A percentile compares a stretch with the other conserved stretches of the same genome.
Conservation (phyloP, 2,888 invertebrate species). For the Cosmopolites sordidus region DNA sequence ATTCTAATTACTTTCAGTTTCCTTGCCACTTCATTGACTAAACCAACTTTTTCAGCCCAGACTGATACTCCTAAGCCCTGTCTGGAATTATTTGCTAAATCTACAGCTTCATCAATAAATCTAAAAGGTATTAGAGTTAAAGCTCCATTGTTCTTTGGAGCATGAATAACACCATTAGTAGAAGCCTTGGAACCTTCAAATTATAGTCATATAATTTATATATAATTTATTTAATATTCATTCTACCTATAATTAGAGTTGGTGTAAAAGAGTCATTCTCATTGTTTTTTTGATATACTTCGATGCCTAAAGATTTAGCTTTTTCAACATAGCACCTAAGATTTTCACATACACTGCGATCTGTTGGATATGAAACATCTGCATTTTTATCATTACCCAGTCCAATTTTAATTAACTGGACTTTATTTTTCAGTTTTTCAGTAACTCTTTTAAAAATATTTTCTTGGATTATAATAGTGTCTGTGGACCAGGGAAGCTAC, state of each 20-base stretch:
- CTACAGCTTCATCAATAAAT: constrained; percentile 54
- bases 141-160: constrained; percentile 31
- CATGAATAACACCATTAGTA: constrained; percentile 32
- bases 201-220: background rate
- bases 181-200: constrained; percentile 28
- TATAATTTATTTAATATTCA: constrained; percentile 2
- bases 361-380: constrained; percentile 48
- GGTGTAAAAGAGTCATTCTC: constrained; percentile 36
- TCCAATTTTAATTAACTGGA: constrained; percentile 35
- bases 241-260: constrained; percentile 39
- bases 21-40: constrained; percentile 53
- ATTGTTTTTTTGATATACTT: constrained; percentile 34
- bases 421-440: constrained; percentile 46
- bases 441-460: constrained; percentile 49
- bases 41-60: constrained; percentile 55
- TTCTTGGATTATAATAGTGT: constrained; percentile 54
- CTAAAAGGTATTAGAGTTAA: constrained; percentile 51
- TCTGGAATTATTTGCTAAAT: constrained; percentile 52
- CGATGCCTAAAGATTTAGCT: constrained; percentile 37
- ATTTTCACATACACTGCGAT: constrained; percentile 36
- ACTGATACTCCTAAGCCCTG: constrained; percentile 53
- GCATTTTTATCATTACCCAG: constrained; percentile 47
- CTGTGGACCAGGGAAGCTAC: constrained; percentile 52
- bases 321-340: constrained; percentile 29
- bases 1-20: constrained; percentile 45